Evolutionary conservation across 1,140 invertebrate species (phyloP).

Genomic region (Steinernema feltiae): DNA sequence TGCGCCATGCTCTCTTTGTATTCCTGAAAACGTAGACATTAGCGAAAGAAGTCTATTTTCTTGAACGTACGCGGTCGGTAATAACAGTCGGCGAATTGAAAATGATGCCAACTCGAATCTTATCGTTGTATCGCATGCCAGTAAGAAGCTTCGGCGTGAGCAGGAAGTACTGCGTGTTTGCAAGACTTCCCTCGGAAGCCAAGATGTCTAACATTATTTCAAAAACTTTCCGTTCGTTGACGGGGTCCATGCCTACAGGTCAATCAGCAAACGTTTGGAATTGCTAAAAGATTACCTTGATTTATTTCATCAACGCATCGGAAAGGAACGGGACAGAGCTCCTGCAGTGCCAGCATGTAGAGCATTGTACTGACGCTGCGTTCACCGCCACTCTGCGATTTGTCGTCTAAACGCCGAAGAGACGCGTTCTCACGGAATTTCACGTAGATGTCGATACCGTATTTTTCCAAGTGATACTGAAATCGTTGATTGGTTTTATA

Average conservation of each 20-base stretch:
- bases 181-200: conserved; percentile 33
- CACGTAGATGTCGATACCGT: conserved; percentile 48
- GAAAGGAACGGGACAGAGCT: conserved; percentile 52
- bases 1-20: no score
- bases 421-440: conserved; percentile 40
- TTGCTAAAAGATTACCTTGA: conserved; percentile 35
- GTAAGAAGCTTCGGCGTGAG: conserved; percentile 51
- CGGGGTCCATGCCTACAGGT: conserved; percentile 48
- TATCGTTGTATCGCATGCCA: conserved; percentile 24
- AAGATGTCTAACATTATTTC: conserved; percentile 51
- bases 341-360: conserved; percentile 52
- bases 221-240: conserved; percentile 49
- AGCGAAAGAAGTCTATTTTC: no score
- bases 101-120: background rate
- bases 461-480: conserved; percentile 41
- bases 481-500: background rate
- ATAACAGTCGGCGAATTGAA: conserved; percentile 1
- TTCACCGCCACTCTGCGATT: conserved; percentile 54
- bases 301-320: conserved; percentile 56
- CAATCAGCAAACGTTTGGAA: background rate
- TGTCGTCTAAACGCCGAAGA: conserved; percentile 38
- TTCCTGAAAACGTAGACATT: no score
- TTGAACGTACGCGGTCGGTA: no score
- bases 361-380: conserved; percentile 54
- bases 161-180: conserved; percentile 54